A percentile compares a stretch with the other conserved stretches of the same genome.
These are phyloP conservation scores for Cololabis saira DNA, from an alignment of 2,113 vertebrate genomes.

Conservation along the genomic window DNA sequence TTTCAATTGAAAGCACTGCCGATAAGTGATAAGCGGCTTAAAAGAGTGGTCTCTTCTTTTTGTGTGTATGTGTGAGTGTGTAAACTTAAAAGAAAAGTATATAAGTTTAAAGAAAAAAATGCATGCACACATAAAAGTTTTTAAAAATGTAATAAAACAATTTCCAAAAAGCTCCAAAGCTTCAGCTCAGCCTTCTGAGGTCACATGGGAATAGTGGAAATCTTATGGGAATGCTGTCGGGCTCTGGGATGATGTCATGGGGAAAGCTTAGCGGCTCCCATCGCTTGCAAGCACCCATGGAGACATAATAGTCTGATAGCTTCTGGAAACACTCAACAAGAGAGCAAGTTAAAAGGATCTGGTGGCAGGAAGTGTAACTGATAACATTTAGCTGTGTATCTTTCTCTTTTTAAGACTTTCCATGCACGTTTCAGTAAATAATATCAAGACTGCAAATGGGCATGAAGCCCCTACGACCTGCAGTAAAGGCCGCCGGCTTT, in stretches of 20 bases:
- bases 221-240: slow-evolving; percentile 50
- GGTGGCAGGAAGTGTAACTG: slow-evolving; percentile 8
- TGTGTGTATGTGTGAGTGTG: too few relatives aligned
- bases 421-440: neutral
- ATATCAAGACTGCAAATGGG: slow-evolving; percentile 9
- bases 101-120: too few relatives aligned
- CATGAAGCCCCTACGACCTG: neutral
- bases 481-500: neutral
- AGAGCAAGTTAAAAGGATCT: slow-evolving; percentile 29
- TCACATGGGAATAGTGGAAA: slow-evolving; percentile 63
- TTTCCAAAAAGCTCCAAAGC: slow-evolving; percentile 24
- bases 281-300: slow-evolving; percentile 30
- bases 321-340: slow-evolving; percentile 44
- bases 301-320: slow-evolving; percentile 28
- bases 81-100: neutral
- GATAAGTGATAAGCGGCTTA: too few relatives aligned
- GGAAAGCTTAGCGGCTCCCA: slow-evolving; percentile 36
- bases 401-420: slow-evolving; percentile 11
- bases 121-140: too few relatives aligned
- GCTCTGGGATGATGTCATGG: slow-evolving; percentile 61
- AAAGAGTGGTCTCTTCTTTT: too few relatives aligned
- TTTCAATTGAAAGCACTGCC: slow-evolving; percentile 6
- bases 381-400: slow-evolving; percentile 19
- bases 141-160: too few relatives aligned
- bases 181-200: slow-evolving; percentile 37